A percentile compares a stretch with the other conserved stretches of the same genome.
These are phyloP conservation scores for Drosophila ohnishii DNA, from an alignment of 1,140 invertebrate genomes.

Conservation along the genomic window DNA sequence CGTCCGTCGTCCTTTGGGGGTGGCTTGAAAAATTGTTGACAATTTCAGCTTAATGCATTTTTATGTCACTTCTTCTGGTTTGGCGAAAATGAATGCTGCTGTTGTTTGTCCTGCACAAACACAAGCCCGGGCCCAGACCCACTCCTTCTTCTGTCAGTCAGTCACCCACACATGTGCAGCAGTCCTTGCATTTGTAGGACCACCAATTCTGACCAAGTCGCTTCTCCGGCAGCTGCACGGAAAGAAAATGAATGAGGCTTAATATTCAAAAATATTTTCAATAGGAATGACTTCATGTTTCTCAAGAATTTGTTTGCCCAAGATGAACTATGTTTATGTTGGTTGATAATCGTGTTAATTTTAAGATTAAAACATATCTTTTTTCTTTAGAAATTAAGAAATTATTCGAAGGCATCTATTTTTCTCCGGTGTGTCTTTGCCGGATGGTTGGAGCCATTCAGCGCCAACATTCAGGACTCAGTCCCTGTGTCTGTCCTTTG, in stretches of 20 bases:
- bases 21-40: slow-evolving; percentile 74
- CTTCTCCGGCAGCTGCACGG: slow-evolving; percentile 4
- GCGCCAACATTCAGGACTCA: slow-evolving; percentile 39
- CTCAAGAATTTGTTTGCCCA: no score
- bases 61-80: slow-evolving; percentile 70
- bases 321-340: no score
- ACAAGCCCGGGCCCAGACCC: slow-evolving; percentile 22
- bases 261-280: background rate
- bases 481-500: slow-evolving; percentile 47
- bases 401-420: background rate
- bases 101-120: slow-evolving; percentile 61
- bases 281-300: no score
- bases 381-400: background rate
- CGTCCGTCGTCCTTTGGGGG: slow-evolving; percentile 24
- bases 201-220: slow-evolving; percentile 67
- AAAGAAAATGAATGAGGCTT: background rate
- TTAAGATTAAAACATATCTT: no score
- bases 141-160: slow-evolving; percentile 13
- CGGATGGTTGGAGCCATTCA: slow-evolving; percentile 71
- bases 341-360: no score
- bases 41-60: slow-evolving; percentile 81
- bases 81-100: slow-evolving; percentile 53
- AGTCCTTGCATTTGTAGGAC: slow-evolving; percentile 67
- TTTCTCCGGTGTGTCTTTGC: slow-evolving; percentile 45
- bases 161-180: slow-evolving; percentile 46